A percentile compares a stretch with the other conserved stretches of the same genome.
These are phyloP conservation scores for Tethya wilhelma DNA, from an alignment of 37 sponge, comb jelly and placozoan species.

Conservation along the genomic window DNA sequence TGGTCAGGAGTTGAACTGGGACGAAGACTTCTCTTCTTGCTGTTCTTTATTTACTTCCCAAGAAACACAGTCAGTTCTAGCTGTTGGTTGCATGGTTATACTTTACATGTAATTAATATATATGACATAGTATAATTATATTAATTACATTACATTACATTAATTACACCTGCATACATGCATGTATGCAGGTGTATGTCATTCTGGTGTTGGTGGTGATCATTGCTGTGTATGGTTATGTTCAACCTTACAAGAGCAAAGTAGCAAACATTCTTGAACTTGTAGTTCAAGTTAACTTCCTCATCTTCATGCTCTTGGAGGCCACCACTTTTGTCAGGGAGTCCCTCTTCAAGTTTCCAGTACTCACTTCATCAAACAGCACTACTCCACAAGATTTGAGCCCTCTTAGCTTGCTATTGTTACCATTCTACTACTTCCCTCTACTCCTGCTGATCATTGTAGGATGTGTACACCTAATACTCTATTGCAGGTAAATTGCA, in stretches of 20 bases:
- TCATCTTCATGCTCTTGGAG: slow-evolving; percentile 27
- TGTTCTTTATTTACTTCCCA: slow-evolving; percentile 65
- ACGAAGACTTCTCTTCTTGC: slow-evolving; percentile 52
- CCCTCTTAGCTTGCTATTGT: slow-evolving; percentile 5
- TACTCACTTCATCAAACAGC: neutral
- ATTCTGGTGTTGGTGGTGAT: slow-evolving; percentile 3
- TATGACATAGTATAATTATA: no score
- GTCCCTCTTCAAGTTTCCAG: neutral
- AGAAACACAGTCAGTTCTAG: slow-evolving; percentile 64
- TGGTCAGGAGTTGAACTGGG: slow-evolving; percentile 65
- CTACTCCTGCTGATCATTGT: no score
- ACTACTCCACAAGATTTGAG: neutral
- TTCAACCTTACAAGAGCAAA: slow-evolving; percentile 35
- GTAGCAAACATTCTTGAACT: slow-evolving; percentile 41
- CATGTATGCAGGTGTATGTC: slow-evolving; percentile 7
- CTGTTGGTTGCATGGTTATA: no score
- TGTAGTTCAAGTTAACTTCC: slow-evolving; percentile 19
- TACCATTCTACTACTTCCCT: slow-evolving; percentile 41
- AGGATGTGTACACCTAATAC: no score
- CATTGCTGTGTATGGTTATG: slow-evolving; percentile 19
- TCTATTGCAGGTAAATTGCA: no score
- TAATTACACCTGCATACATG: no score
- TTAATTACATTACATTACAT: no score
- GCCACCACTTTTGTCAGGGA: slow-evolving; percentile 3
- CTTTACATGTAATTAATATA: no score